Evolutionary conservation across 1,140 invertebrate genomes (phyloP), one percentile per base, ranked within the genome.

Genomic region (Calliopsis andreniformis): DNA sequence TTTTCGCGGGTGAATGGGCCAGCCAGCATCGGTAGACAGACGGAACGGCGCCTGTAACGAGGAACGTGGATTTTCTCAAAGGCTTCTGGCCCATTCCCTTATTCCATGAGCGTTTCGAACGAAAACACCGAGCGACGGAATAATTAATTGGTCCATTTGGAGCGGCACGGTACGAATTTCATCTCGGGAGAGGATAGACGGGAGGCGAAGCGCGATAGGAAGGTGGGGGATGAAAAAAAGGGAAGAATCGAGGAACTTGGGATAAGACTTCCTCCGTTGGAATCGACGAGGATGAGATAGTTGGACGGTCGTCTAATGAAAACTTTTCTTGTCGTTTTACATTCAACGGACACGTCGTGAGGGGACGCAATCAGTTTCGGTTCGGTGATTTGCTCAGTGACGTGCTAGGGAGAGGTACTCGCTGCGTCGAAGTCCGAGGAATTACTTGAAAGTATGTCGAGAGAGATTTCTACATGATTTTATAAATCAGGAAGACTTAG

Each of bases 331-430:
- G 25, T 84, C 79, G 71, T 85, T 88, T 86, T 86, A 73, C 83
- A 78, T 87, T 79, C 76, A 69, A 35, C 30, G 63, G 49, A 30
- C 71, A 53, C n/a, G n/a, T 66, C 42, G 49, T 43, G 61, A 70
- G 28, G 30, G 42, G 61, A 75, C 81, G 85, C 89, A 88, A 90
- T 90, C 87, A 89, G 64, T 78, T 82, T 73, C 79, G 76, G 86
- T 76, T 85, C 73, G 62, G 71, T 87, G 87, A 87, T 87, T 87
- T 86, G 78, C 75, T 80, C 78, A 42, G 30, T 25, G 55, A 66
- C 16, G 67, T 59, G 55, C 71, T 30, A 55, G 55, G 59, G 42
- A 51, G 56, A 16, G 56, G 42, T 28, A 25, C 39, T 8, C 28
- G 25, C 8, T n/a, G 6, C 47, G 61, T 20, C 23, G 39, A 72